Base-by-base conservation (phyloP, 2,113 vertebrate species). In the Chaetops frenatus region DNA sequence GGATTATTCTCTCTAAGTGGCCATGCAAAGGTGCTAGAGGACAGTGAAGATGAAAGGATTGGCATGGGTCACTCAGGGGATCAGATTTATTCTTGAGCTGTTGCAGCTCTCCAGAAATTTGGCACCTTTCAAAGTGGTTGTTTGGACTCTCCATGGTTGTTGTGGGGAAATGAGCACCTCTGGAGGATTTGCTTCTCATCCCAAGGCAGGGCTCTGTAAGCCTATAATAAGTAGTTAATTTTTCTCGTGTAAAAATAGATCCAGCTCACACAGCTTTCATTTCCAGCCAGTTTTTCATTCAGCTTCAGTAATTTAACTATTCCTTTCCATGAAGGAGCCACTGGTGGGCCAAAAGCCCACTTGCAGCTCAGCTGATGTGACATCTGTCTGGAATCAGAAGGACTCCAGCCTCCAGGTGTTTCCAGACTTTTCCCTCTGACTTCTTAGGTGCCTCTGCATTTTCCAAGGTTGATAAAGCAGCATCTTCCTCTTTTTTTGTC, bases 271-370 rank as follows among this genome's bases (percentile, higher is more conserved):
- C 5, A 1, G 3, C 40, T 50, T 53, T 72, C 12, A 9, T 92
- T 92, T 67, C 36, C 25, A 40, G 10, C 1, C 23, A 58, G 9
- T 9, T 73, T 86, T 38, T 28, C 27, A 24, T 87, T 66, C 36
- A 67, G 12, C 10, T 78, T 88, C 36, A 42, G 9, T 19, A n/a
- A 58, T 58, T 88, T 38, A 56, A 83, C 51, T 33, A 40, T 23
- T 86, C 31, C 3, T 81, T 67, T 56, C 19, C 36, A 44, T 1
- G 3, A 44, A 66, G 28, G 29, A 91, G 28, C 0, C 21, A 18
- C 6, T 2, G 1, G 9, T 36, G 17, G 61, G 7, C 5, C 60
- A 70, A 70, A 88, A 50, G 0, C 4, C 24, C 15, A 23, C 14
- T 56, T 56, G 18, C 4, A 67, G 29, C 15, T 86, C 45, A 61